Base-by-base conservation (phyloP, 2,797 vertebrate genomes). In the Chaetophractus vellerosus region DNA sequence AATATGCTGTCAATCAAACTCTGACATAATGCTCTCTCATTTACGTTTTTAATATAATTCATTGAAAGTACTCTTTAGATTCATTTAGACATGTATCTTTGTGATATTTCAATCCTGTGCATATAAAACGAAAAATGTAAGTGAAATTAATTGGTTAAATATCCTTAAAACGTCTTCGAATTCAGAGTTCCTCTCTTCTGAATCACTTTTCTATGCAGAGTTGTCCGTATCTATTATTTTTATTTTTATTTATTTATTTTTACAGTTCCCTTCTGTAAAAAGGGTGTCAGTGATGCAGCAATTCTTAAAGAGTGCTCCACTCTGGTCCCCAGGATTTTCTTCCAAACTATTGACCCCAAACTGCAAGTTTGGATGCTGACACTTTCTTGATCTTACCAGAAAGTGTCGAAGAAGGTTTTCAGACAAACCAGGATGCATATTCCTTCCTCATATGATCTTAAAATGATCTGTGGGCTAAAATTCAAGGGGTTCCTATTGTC, bases 1-100 rank as follows among this genome's bases (percentile, higher is more conserved):
- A 90, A 78, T 10, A 14, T 21, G 24, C 15, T 93, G 31, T 23
- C 66, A 69, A 36, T 80, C 52, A 79, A 78, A 71, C 5, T 66
- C 12, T 74, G 71, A 28, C 71, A 45, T 5, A 38, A 45, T 31
- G 41, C 71, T 79, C 69, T n/a, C 61, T 84, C 61, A 24, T 36
- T 94, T 96, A 74, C 24, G 74, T 38, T 84, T 93, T 94, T 66
- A 85, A 93, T 75, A 59, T 79, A 55, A 84, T 23, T 90, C 79
- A 95, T 64, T 84, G 36, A n/a, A 95, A 88, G 16, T 50, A 33
- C 23, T 81, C 57, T 81, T 45, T 48, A 74, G 71, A 28, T 18
- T 19, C 81, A 69, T 55, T 85, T 69, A 81, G 72, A 88, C 15
- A 31, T 59, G n/a, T 41, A 48, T 64, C 85, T 76, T 63, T 88